phyloP scores from a whole-genome alignment of 92 coral and sea anemone genomes.

The Porites divaricata region DNA sequence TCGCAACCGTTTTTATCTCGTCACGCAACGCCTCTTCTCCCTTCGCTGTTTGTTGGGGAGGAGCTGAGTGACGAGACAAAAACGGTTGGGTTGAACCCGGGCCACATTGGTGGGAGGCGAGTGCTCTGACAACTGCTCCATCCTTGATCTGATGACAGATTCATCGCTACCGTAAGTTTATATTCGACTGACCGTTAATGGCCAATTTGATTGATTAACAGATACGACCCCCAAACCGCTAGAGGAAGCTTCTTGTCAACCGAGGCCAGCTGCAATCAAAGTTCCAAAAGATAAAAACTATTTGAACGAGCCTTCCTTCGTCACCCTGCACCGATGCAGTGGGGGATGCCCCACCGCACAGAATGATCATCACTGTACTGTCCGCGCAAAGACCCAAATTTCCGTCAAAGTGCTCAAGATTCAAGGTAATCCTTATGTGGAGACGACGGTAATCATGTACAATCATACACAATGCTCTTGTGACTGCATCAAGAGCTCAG shows the following conservation, averaged over 20 bases:
- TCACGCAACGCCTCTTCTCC: too few relatives aligned
- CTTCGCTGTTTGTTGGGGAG: too few relatives aligned
- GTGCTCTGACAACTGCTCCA: too few relatives aligned
- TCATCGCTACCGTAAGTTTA: too few relatives aligned
- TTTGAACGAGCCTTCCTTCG: neutral
- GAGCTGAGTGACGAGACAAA: too few relatives aligned
- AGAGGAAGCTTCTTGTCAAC: neutral
- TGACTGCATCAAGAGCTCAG: constrained; percentile 50
- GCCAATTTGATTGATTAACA: neutral
- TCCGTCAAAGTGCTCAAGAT: neutral
- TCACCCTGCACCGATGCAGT: constrained; percentile 44
- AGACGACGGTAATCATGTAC: neutral
- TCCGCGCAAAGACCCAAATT: constrained; percentile 19
- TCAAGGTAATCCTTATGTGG: accelerated
- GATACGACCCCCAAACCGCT: neutral
- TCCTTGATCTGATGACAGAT: too few relatives aligned
- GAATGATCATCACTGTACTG: constrained; percentile 42
- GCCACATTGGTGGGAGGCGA: too few relatives aligned
- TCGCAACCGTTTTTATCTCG: too few relatives aligned
- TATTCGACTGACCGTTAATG: too few relatives aligned
- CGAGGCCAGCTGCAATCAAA: constrained; percentile 13
- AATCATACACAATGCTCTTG: constrained; percentile 61
- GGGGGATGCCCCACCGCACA: constrained; percentile 38
- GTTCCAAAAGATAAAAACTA: neutral
- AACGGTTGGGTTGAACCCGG: too few relatives aligned